A percentile compares a stretch with the other conserved stretches of the same genome.
These are phyloP conservation scores for Sesamia inferens DNA, from an alignment of 2,888 invertebrate genomes.

Conservation along the genomic window DNA sequence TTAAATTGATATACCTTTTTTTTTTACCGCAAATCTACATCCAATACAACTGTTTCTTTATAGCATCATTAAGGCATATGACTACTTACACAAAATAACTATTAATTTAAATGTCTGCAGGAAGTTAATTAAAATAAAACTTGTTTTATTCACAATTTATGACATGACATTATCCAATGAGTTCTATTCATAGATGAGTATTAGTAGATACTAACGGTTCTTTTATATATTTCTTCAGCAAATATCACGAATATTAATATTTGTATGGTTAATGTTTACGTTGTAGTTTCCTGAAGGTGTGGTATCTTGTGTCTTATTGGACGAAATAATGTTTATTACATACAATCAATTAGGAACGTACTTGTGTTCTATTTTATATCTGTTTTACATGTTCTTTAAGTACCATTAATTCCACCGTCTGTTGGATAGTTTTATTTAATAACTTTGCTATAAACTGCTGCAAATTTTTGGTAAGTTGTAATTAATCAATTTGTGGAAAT, in stretches of 20 bases:
- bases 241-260: constrained; percentile 2
- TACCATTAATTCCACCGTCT: background rate
- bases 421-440: background rate
- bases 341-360: constrained; percentile 7
- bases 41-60: background rate
- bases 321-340: constrained; percentile 14
- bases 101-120: background rate
- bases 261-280: background rate
- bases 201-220: background rate
- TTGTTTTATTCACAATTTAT: constrained; percentile 18
- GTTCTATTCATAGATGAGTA: background rate
- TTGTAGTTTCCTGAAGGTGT: background rate
- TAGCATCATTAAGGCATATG: background rate
- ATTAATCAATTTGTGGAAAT: no score
- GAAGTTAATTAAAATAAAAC: constrained; percentile 4
- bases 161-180: background rate
- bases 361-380: constrained; percentile 1
- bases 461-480: background rate
- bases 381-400: background rate
- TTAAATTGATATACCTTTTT: background rate
- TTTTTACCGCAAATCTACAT: background rate
- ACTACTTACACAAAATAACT: background rate
- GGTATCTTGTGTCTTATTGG: background rate
- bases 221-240: constrained; percentile 1
- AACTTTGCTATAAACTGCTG: background rate